phyloP scores from a whole-genome alignment of 2,113 vertebrate species.

The Catagonus wagneri region DNA sequence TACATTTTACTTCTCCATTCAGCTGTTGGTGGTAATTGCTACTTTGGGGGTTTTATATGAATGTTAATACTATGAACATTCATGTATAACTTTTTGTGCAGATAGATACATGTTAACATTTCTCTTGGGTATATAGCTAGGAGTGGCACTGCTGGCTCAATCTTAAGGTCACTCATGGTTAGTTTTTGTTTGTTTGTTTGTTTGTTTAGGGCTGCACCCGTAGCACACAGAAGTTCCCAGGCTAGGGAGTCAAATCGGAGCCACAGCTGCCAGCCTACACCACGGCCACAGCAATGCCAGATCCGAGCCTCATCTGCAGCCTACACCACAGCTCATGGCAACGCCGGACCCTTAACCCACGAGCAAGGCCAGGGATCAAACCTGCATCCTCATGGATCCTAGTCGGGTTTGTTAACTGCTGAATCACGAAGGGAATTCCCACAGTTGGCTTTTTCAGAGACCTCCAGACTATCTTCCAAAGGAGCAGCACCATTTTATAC shows the following conservation, averaged over 20 bases:
- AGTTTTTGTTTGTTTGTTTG: neutral
- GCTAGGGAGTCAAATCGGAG: too few relatives aligned
- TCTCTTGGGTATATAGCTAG: neutral
- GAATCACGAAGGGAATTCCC: neutral
- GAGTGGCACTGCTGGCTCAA: neutral
- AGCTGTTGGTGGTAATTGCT: neutral
- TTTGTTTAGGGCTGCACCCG: too few relatives aligned
- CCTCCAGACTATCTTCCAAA: neutral
- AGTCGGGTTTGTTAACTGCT: too few relatives aligned
- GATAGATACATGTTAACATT: neutral
- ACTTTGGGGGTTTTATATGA: neutral
- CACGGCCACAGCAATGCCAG: too few relatives aligned
- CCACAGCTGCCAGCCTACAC: too few relatives aligned
- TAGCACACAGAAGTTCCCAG: too few relatives aligned
- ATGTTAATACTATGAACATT: neutral
- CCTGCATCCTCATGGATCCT: too few relatives aligned
- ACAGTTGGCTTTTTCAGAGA: neutral
- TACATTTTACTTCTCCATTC: neutral
- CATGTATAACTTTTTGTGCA: neutral
- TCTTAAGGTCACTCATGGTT: too few relatives aligned
- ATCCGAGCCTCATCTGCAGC: too few relatives aligned
- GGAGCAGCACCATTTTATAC: neutral
- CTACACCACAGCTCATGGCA: too few relatives aligned
- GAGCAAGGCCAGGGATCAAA: too few relatives aligned
- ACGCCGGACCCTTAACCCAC: too few relatives aligned